Percentiles rank a stretch among this genome's conserved stretches.
phyloP scores from a whole-genome alignment of 2,888 invertebrate species.

The Drosophila mercatorum region DNA sequence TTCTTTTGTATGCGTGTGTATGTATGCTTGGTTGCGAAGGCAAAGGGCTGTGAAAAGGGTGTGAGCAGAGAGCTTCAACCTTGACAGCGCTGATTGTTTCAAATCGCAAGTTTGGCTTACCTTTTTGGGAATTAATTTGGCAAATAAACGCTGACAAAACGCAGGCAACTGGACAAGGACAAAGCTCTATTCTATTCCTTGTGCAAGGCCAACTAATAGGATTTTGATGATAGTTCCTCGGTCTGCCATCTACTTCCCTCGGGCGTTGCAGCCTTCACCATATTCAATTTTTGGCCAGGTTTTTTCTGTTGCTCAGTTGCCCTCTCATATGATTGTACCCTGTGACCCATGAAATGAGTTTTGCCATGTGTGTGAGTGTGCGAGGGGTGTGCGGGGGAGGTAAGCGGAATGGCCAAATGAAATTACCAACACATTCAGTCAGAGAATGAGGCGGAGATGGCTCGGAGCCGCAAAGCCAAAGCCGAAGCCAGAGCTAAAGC shows the following conservation, averaged over 20 bases:
- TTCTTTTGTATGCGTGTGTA: conserved; percentile 19
- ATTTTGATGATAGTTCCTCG: conserved; percentile 81
- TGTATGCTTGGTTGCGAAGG: neutral
- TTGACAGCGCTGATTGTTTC: conserved; percentile 74
- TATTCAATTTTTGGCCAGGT: conserved; percentile 77
- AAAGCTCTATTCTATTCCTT: conserved; percentile 43
- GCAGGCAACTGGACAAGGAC: conserved; percentile 74
- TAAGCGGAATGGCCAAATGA: conserved; percentile 49
- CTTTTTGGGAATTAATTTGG: conserved; percentile 81
- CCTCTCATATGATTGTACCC: conserved; percentile 81
- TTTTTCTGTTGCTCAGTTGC: conserved; percentile 44
- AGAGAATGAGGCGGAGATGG: conserved; percentile 42
- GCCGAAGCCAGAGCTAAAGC: conserved; percentile 40
- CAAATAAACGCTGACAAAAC: conserved; percentile 77
- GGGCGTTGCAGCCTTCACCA: conserved; percentile 58
- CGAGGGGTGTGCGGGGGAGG: conserved; percentile 26
- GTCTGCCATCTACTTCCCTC: conserved; percentile 48
- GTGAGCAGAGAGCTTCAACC: conserved; percentile 25
- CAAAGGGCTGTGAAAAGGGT: conserved; percentile 1
- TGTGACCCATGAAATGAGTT: conserved; percentile 85
- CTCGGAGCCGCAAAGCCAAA: conserved; percentile 51
- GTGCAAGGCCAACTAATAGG: conserved; percentile 78
- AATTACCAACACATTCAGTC: conserved; percentile 64
- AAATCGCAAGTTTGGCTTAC: conserved; percentile 81
- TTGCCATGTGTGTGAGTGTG: conserved; percentile 71